Evolutionary conservation across 2,113 vertebrate genomes (phyloP).

Genomic region (Micromys minutus): DNA sequence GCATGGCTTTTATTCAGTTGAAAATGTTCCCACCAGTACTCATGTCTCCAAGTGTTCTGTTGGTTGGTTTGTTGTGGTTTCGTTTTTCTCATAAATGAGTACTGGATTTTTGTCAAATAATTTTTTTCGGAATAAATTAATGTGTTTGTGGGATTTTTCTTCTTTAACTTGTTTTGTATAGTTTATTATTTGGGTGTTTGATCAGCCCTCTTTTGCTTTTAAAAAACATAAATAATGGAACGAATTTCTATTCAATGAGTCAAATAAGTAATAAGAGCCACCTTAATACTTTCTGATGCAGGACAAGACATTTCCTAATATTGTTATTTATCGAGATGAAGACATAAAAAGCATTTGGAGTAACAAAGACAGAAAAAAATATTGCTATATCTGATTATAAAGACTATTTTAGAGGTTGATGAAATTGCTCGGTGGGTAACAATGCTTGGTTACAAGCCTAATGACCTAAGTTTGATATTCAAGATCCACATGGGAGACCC

Average conservation of each 20-base stretch:
- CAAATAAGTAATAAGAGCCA: conserved; percentile 45
- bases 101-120: not conserved
- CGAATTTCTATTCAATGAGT: conserved; percentile 23
- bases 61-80: not conserved
- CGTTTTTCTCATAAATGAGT: not conserved
- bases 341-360: conserved; percentile 11
- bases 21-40: not conserved
- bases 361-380: conserved; percentile 42
- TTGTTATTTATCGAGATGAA: not conserved
- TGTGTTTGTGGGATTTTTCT: not conserved
- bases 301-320: not conserved
- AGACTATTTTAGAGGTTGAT: not conserved
- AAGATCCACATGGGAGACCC: not conserved
- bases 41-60: not conserved
- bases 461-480: not conserved
- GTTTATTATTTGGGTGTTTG: not conserved
- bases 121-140: not conserved
- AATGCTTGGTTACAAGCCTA: too few species aligned
- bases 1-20: not conserved
- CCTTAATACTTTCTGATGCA: conserved; percentile 30
- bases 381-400: conserved; percentile 28
- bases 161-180: not conserved
- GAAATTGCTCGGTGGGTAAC: not conserved
- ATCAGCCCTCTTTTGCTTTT: conserved; percentile 28
- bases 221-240: not conserved